Conservation (phyloP, 1,140 invertebrate species). For the Teleopsis dalmanni region DNA sequence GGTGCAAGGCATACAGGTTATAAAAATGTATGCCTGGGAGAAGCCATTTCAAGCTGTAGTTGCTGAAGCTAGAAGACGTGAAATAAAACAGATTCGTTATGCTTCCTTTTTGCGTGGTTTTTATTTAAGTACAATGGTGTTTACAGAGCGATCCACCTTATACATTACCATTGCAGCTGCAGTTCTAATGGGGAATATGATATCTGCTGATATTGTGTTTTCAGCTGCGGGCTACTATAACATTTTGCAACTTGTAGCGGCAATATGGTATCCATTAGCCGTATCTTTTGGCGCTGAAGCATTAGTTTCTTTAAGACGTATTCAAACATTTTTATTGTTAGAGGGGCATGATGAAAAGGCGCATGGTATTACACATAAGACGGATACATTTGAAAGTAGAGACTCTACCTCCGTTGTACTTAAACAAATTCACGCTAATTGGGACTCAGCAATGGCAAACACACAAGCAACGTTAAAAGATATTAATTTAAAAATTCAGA, state of each 20-base stretch:
- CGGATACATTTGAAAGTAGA: constrained; percentile 9
- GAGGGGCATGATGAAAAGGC: constrained; percentile 50
- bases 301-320: constrained; percentile 59
- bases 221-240: constrained; percentile 66
- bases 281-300: constrained; percentile 59
- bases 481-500: constrained; percentile 54
- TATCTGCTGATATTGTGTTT: constrained; percentile 64
- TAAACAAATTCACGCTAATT: constrained; percentile 50
- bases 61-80: constrained; percentile 48
- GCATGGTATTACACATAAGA: constrained; percentile 28
- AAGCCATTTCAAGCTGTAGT: constrained; percentile 57
- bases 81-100: constrained; percentile 60
- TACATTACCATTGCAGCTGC: constrained; percentile 66
- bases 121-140: constrained; percentile 59
- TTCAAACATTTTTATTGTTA: constrained; percentile 55
- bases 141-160: constrained; percentile 63
- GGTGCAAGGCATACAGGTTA: constrained; percentile 61
- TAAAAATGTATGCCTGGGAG: constrained; percentile 79
- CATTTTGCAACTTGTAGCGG: constrained; percentile 54
- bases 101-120: constrained; percentile 64
- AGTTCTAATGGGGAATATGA: constrained; percentile 55
- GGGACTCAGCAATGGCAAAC: constrained; percentile 47
- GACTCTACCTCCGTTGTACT: constrained; percentile 44
- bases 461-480: constrained; percentile 48
- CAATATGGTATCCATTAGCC: constrained; percentile 65